These are phyloP conservation scores for Ceratosolen fusciceps DNA, from an alignment of 1,140 invertebrate species.

Conservation along the genomic window DNA sequence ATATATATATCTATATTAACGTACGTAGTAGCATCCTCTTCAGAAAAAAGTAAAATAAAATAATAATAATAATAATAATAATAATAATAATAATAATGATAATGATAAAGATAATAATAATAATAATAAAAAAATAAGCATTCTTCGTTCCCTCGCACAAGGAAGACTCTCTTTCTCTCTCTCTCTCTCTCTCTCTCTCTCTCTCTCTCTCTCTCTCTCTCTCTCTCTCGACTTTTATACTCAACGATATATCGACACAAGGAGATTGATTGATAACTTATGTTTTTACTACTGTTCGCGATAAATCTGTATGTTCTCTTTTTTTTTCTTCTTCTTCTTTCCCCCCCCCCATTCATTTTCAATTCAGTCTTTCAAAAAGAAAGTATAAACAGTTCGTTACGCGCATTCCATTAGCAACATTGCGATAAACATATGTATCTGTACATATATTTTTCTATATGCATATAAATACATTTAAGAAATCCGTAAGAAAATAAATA, in stretches of 20 bases:
- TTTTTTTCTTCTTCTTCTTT: no score
- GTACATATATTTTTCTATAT: background rate
- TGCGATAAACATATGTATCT: background rate
- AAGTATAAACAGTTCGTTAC: constrained; percentile 42
- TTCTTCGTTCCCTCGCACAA: background rate
- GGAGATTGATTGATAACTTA: constrained; percentile 27
- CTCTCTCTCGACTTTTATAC: no score
- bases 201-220: no score
- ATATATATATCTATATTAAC: no score
- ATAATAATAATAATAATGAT: no score
- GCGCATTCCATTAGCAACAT: background rate
- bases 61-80: no score
- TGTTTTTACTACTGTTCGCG: constrained; percentile 10
- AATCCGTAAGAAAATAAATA: constrained; percentile 29
- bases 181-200: no score
- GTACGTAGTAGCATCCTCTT: background rate
- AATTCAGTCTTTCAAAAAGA: constrained; percentile 49
- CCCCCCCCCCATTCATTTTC: no score
- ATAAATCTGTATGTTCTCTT: constrained; percentile 27
- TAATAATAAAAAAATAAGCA: no score
- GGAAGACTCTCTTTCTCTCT: no score
- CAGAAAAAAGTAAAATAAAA: constrained; percentile 23
- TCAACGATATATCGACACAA: background rate
- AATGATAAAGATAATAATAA: no score
- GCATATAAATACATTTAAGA: no score